A percentile compares a stretch with the other conserved stretches of the same genome.
phyloP scores from a whole-genome alignment of 2,888 invertebrate genomes.

The Tubulanus polymorphus region DNA sequence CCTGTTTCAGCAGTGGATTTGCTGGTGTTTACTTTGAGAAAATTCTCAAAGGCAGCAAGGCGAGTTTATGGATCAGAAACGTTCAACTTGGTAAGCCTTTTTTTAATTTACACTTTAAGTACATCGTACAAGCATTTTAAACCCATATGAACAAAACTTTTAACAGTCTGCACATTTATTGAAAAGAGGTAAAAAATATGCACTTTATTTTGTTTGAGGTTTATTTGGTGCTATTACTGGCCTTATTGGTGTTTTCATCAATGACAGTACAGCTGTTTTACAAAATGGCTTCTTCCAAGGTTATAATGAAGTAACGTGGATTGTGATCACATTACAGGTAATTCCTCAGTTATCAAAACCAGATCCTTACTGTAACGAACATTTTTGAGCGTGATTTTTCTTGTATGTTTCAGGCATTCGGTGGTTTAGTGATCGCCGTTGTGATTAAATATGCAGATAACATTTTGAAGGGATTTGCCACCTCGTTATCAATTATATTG shows the following conservation, averaged over 20 bases:
- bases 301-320: conserved; percentile 55
- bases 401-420: conserved; percentile 51
- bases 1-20: conserved; percentile 58
- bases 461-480: conserved; percentile 60
- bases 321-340: conserved; percentile 55
- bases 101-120: no score
- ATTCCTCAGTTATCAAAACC: conserved; percentile 4
- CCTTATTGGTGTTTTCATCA: conserved; percentile 47
- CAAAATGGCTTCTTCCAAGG: conserved; percentile 57
- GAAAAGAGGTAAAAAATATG: not conserved
- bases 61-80: conserved; percentile 57
- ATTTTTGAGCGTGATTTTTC: not conserved
- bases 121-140: no score
- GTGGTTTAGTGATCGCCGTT: conserved; percentile 57
- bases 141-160: not conserved
- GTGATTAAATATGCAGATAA: conserved; percentile 61
- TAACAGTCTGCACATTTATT: not conserved
- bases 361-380: not conserved
- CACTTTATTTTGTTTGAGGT: conserved; percentile 7
- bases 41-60: conserved; percentile 54
- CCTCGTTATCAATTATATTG: conserved; percentile 57
- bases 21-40: conserved; percentile 60
- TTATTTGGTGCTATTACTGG: conserved; percentile 17
- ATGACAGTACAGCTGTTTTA: conserved; percentile 51
- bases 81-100: conserved; percentile 54